phyloP scores from a whole-genome alignment of 2,113 vertebrate genomes.

The Prinia subflava region DNA sequence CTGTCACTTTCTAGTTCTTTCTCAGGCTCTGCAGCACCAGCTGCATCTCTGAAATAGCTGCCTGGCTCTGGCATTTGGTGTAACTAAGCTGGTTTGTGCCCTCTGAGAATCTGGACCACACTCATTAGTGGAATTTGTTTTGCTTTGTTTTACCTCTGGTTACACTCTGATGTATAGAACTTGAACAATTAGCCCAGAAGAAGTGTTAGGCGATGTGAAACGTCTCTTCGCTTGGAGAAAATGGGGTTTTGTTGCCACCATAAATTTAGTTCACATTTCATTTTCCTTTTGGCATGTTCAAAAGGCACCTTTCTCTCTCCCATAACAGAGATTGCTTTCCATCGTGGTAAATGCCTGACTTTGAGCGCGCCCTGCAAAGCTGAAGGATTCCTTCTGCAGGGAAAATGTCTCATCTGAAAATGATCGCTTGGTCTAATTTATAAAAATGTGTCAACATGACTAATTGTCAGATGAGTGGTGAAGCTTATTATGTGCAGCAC shows the following conservation, averaged over 20 bases:
- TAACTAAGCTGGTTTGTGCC: slow-evolving; percentile 3
- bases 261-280: slow-evolving; percentile 34
- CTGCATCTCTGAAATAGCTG: neutral
- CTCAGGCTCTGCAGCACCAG: neutral
- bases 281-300: slow-evolving; percentile 14
- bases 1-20: neutral
- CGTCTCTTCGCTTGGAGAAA: neutral
- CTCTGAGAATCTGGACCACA: neutral
- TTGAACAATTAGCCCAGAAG: slow-evolving; percentile 35
- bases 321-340: neutral
- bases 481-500: slow-evolving; percentile 34
- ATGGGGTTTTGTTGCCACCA: neutral
- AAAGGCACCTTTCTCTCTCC: slow-evolving; percentile 5
- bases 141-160: slow-evolving; percentile 15
- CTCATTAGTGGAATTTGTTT: slow-evolving; percentile 31
- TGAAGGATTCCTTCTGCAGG: slow-evolving; percentile 31
- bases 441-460: slow-evolving; percentile 55
- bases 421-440: slow-evolving; percentile 27
- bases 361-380: neutral
- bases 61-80: neutral
- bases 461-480: slow-evolving; percentile 53
- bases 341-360: neutral
- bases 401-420: slow-evolving; percentile 34
- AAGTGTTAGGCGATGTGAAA: neutral
- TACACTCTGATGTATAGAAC: neutral